A percentile compares a stretch with the other conserved stretches of the same genome.
Evolutionary conservation across 1,140 invertebrate species (phyloP).

Genomic region (Drosophila nigromelanica): DNA sequence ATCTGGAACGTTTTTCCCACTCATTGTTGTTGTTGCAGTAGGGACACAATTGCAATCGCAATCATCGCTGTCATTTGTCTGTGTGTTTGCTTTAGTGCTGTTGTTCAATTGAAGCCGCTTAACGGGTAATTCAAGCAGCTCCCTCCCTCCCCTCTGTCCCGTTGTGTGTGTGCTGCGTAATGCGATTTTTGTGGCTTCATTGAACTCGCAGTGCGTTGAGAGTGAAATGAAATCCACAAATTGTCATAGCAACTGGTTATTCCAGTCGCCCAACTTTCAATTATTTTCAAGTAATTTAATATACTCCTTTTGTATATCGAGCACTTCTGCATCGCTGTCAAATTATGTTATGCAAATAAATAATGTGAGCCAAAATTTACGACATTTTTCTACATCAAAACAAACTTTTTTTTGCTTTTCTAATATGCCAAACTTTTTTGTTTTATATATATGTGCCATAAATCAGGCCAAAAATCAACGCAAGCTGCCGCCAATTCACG

Average conservation of each 20-base stretch:
- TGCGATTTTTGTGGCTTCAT: slow-evolving; percentile 76
- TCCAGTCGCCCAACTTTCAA: slow-evolving; percentile 56
- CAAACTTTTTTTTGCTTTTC: slow-evolving; percentile 8
- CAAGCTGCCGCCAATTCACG: slow-evolving; percentile 14
- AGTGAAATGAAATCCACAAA: slow-evolving; percentile 46
- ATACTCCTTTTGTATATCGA: slow-evolving; percentile 5
- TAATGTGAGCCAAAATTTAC: slow-evolving; percentile 38
- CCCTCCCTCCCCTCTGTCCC: background rate
- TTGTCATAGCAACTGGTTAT: slow-evolving; percentile 53
- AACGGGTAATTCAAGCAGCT: slow-evolving; percentile 39
- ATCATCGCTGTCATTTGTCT: slow-evolving; percentile 48
- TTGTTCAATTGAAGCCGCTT: slow-evolving; percentile 45
- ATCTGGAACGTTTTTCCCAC: too few species aligned
- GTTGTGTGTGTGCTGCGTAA: slow-evolving; percentile 40
- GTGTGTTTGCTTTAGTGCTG: slow-evolving; percentile 24
- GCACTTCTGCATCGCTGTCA: slow-evolving; percentile 29
- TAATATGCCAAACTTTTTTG: slow-evolving; percentile 25
- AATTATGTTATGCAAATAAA: slow-evolving; percentile 39
- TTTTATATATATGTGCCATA: slow-evolving; percentile 34
- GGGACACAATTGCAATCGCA: slow-evolving; percentile 49
- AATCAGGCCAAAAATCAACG: slow-evolving; percentile 36
- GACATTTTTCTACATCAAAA: slow-evolving; percentile 24
- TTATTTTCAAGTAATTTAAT: slow-evolving; percentile 52
- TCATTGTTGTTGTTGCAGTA: slow-evolving; percentile 10
- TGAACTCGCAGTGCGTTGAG: slow-evolving; percentile 45